Evolutionary conservation across 2,888 invertebrate species (phyloP).

Genomic region (Perdita meconis): DNA sequence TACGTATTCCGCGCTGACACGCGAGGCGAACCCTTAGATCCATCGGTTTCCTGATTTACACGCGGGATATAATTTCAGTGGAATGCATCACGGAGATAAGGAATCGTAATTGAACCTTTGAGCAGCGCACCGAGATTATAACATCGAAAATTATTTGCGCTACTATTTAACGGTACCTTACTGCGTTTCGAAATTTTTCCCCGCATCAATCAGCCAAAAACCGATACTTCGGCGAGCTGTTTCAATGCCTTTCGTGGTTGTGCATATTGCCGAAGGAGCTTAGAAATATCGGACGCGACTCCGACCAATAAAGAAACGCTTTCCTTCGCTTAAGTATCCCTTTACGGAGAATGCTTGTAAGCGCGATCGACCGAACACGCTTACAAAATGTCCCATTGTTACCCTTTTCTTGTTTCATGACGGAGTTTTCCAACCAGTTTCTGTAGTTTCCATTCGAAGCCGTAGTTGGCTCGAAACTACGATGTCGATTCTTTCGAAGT

Average conservation of each 20-base stretch:
- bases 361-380: conserved; percentile 42
- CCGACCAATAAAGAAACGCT: conserved; percentile 10
- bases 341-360: conserved; percentile 23
- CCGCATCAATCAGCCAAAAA: no score
- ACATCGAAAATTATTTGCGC: neutral
- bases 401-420: conserved; percentile 49
- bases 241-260: no score
- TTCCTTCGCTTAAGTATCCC: conserved; percentile 8
- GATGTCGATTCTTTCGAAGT: conserved; percentile 61
- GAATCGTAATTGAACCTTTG: conserved; percentile 47
- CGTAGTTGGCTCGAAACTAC: conserved; percentile 56
- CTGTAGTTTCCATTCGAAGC: conserved; percentile 53
- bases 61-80: conserved; percentile 34
- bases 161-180: neutral
- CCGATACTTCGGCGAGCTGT: no score
- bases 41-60: conserved; percentile 9
- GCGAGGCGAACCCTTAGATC: conserved; percentile 28
- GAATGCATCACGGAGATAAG: conserved; percentile 42
- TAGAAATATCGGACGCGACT: neutral
- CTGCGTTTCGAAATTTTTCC: no score
- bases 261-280: no score
- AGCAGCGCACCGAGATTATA: neutral
- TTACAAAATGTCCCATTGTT: conserved; percentile 55
- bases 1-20: conserved; percentile 35
- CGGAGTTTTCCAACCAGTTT: conserved; percentile 53